Evolutionary conservation across 2,888 invertebrate genomes (phyloP).

Genomic region (Cheilosia vulpina): DNA sequence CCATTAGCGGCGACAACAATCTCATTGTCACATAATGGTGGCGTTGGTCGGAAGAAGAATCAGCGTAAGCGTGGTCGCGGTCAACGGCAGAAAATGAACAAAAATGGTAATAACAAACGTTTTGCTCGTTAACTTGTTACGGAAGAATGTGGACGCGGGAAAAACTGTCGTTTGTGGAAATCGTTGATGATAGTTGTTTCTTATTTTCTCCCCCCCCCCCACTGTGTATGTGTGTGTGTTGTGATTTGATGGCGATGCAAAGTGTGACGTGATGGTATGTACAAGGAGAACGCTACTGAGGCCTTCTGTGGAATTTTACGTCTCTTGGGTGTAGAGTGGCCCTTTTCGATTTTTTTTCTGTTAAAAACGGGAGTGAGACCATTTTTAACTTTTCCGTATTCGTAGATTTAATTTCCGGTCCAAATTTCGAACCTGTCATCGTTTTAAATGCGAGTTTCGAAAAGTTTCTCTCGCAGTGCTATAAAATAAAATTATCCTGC

Average conservation of each 20-base stretch:
- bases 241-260: neutral
- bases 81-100: conserved; percentile 76
- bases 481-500: too few relatives aligned
- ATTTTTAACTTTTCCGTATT: too few relatives aligned
- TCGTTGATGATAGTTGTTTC: neutral
- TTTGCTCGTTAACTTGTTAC: conserved; percentile 37
- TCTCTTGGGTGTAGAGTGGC: neutral
- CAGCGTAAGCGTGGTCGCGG: conserved; percentile 72
- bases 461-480: too few relatives aligned
- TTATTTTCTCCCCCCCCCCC: neutral
- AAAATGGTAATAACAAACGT: conserved; percentile 75
- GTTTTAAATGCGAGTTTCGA: too few relatives aligned
- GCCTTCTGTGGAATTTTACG: neutral
- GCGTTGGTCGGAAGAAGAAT: conserved; percentile 40
- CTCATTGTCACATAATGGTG: conserved; percentile 26
- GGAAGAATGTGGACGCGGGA: conserved; percentile 17
- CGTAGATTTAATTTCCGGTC: too few relatives aligned
- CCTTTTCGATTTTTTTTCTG: too few relatives aligned
- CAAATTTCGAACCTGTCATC: too few relatives aligned
- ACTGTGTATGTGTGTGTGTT: neutral
- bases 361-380: too few relatives aligned
- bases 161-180: conserved; percentile 4
- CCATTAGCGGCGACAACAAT: conserved; percentile 57
- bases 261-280: neutral
- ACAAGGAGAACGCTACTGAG: neutral